These are phyloP conservation scores for Hippocampus guttulatus DNA, from an alignment of 2,113 vertebrate genomes.

Conservation along the genomic window DNA sequence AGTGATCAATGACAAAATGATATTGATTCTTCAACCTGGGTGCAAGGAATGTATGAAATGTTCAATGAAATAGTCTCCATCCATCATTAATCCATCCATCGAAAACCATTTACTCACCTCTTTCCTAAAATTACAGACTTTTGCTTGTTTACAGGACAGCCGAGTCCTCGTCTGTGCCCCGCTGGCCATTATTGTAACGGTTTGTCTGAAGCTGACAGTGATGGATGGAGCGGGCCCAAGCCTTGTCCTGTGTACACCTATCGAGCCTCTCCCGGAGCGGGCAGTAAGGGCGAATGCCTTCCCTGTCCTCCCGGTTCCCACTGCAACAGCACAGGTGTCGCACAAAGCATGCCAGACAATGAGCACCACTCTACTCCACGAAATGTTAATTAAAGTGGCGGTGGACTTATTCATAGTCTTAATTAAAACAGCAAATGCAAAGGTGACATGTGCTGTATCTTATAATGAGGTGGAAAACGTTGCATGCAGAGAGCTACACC, in stretches of 20 bases:
- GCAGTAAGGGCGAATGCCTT: conserved; percentile 75
- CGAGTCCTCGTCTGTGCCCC: conserved; percentile 68
- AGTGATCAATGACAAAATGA: conserved; percentile 13
- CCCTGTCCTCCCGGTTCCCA: conserved; percentile 77
- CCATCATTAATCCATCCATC: background rate
- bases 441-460: background rate
- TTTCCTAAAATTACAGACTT: background rate
- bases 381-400: conserved; percentile 3
- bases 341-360: background rate
- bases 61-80: background rate
- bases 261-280: conserved; percentile 68
- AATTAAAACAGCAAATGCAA: background rate
- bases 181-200: conserved; percentile 81
- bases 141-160: conserved; percentile 67
- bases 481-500: no score
- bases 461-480: conserved; percentile 14
- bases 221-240: conserved; percentile 60
- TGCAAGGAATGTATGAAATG: background rate
- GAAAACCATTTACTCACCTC: background rate
- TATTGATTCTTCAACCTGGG: conserved; percentile 2
- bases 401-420: background rate
- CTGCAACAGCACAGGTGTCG: conserved; percentile 77
- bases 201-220: conserved; percentile 51
- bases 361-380: background rate
- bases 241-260: conserved; percentile 80